Evolutionary conservation across 1,140 invertebrate species (phyloP), one percentile per base, ranked within the genome.

Genomic region (Drosophila athabasca): DNA sequence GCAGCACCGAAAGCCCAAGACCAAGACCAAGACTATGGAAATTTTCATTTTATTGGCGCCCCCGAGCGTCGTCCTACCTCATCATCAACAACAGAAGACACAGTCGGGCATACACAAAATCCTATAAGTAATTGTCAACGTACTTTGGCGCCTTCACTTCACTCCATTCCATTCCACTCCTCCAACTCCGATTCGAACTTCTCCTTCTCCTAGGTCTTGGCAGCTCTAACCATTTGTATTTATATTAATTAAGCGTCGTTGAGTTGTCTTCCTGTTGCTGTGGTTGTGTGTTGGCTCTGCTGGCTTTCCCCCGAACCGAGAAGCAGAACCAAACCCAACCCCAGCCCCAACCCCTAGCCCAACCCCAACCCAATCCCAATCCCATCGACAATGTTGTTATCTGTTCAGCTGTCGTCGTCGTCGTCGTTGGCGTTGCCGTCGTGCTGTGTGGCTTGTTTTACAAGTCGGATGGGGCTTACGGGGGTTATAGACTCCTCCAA

Each of bases 211-310:
- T 13, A 4, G 4, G 7, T 26, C 29, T 15, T 54, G 60, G 49
- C 48, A 59, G 22, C 69, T 60, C 69, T 31, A 35, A 45, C 69
- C 62, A 82, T 85, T 85, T 87, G 70, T 80, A 85, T 85, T 85
- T 85, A 85, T 85, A 85, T 85, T 85, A 85, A 85, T 85, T 85
- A 85, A 82, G 82, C 82, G 83, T 87, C 82, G 82, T 84, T 87
- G 69, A 79, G 82, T 53, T 85, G 82, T 79, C 82, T 85, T 85
- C 78, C 83, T 87, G 82, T 80, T 59, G 51, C 71, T 65, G 53
- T 35, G 2, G 22, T 4, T 24, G 22, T 24, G 22, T 24, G 22
- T 5, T 26, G 24, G 24, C 24, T 26, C 17, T n/a, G n/a, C 24
- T 24, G 11, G 49, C 29, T 31, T 31, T 31, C 2, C 29, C 29